Evolutionary conservation across 1,140 invertebrate genomes (phyloP).

Genomic region (Phenacoccus solenopsis): DNA sequence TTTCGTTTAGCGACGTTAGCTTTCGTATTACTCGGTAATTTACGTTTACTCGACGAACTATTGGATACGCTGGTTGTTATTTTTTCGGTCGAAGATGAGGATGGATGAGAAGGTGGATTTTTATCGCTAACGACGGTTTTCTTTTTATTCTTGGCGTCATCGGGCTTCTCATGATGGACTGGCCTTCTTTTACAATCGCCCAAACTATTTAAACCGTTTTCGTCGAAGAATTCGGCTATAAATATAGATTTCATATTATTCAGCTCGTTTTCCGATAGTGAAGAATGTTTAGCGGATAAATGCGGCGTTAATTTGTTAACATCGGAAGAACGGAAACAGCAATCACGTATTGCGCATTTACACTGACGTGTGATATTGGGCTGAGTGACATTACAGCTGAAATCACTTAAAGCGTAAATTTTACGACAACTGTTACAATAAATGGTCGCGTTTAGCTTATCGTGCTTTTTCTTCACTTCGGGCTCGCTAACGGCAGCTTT

Average conservation of each 20-base stretch:
- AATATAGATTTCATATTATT: background rate
- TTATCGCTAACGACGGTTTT: background rate
- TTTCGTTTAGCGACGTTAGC: background rate
- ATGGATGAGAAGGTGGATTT: background rate
- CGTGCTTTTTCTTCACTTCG: background rate
- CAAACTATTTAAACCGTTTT: background rate
- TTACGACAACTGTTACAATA: background rate
- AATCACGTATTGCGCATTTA: background rate
- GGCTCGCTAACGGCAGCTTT: background rate
- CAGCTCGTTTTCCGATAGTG: background rate
- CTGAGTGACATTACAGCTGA: background rate
- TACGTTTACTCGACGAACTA: background rate
- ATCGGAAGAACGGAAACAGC: background rate
- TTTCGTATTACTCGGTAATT: background rate
- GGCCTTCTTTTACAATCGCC: background rate
- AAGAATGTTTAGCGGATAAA: background rate
- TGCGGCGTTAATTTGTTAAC: background rate
- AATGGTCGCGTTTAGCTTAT: background rate
- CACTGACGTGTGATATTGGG: background rate
- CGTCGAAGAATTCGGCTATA: background rate
- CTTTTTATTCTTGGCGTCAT: background rate
- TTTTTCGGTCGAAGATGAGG: background rate
- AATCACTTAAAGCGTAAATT: background rate
- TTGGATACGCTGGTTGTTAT: background rate
- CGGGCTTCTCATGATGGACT: background rate